These are phyloP conservation scores for Oostethus manadensis DNA, from an alignment of 2,113 vertebrate genomes.

Conservation along the genomic window DNA sequence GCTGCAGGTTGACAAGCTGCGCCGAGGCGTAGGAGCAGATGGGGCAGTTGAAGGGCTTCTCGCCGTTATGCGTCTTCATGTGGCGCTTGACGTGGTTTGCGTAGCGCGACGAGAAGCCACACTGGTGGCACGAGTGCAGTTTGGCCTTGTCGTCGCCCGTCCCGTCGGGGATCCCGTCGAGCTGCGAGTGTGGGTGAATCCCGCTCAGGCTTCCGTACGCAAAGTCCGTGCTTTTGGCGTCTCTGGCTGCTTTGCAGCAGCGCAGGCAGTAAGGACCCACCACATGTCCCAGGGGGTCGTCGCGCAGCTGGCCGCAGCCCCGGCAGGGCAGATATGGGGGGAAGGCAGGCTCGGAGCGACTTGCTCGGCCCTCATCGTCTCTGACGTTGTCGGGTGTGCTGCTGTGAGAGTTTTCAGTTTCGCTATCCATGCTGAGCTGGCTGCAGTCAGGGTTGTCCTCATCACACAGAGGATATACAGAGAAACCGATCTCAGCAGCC, in stretches of 20 bases:
- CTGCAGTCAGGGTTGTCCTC: conserved; percentile 83
- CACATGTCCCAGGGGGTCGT: conserved; percentile 68
- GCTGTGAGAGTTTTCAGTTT: conserved; percentile 75
- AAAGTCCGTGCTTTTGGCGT: conserved; percentile 53
- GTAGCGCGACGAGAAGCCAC: conserved; percentile 93
- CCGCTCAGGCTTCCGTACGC: conserved; percentile 52
- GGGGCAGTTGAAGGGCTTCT: conserved; percentile 92
- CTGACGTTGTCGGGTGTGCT: conserved; percentile 58
- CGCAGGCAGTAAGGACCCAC: conserved; percentile 71
- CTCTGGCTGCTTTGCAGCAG: conserved; percentile 69
- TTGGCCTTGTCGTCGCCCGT: conserved; percentile 69
- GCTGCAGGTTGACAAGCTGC: conserved; percentile 95
- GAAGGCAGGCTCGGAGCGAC: conserved; percentile 60
- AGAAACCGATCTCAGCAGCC: conserved; percentile 83
- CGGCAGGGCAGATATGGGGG: conserved; percentile 77
- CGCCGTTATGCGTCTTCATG: conserved; percentile 98
- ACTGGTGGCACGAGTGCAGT: conserved; percentile 87
- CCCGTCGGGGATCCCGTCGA: conserved; percentile 16
- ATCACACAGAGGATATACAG: conserved; percentile 81
- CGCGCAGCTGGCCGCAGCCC: conserved; percentile 80
- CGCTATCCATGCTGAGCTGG: conserved; percentile 83
- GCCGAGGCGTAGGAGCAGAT: conserved; percentile 91
- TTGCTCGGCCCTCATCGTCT: conserved; percentile 51
- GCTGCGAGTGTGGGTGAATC: conserved; percentile 40
- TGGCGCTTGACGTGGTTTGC: conserved; percentile 96